Percentiles rank a stretch among this genome's conserved stretches.
These are phyloP conservation scores for Actenoides lindsayi DNA, from an alignment of 2,113 vertebrate genomes.

Conservation along the genomic window DNA sequence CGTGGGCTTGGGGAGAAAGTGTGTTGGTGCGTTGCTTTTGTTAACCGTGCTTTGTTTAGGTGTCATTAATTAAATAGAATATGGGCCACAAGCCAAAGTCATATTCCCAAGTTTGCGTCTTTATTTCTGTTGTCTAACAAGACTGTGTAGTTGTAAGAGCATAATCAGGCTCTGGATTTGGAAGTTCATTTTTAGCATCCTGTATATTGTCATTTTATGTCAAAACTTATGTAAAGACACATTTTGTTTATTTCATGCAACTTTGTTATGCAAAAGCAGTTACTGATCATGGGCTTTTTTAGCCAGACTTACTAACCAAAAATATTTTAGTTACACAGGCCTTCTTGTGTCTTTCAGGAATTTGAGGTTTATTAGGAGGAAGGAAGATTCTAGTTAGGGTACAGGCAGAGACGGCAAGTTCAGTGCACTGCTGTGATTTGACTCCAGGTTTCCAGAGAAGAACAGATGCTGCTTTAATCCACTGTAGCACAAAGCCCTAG, in stretches of 20 bases:
- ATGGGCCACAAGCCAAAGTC: background rate
- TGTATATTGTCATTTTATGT: background rate
- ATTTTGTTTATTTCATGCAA: background rate
- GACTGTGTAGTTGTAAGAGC: background rate
- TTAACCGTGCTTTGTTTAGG: background rate
- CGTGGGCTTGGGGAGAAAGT: background rate
- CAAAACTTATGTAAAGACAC: background rate
- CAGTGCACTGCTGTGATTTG: conserved; percentile 42
- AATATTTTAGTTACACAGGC: background rate
- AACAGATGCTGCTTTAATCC: conserved; percentile 70
- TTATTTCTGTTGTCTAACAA: background rate
- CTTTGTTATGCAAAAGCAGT: background rate
- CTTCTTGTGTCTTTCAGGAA: background rate
- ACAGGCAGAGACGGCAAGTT: conserved; percentile 17
- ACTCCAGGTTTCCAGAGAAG: conserved; percentile 57
- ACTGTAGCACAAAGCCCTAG: conserved; percentile 61
- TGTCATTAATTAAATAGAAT: background rate
- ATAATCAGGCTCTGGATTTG: background rate
- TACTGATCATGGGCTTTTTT: background rate
- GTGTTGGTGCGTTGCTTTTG: background rate
- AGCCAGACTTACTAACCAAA: background rate
- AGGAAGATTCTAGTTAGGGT: background rate
- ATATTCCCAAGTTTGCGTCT: background rate
- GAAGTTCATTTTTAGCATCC: background rate
- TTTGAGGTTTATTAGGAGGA: conserved; percentile 7